phyloP scores from a whole-genome alignment of 2,797 vertebrate species.

The Lacerta bilineata region DNA sequence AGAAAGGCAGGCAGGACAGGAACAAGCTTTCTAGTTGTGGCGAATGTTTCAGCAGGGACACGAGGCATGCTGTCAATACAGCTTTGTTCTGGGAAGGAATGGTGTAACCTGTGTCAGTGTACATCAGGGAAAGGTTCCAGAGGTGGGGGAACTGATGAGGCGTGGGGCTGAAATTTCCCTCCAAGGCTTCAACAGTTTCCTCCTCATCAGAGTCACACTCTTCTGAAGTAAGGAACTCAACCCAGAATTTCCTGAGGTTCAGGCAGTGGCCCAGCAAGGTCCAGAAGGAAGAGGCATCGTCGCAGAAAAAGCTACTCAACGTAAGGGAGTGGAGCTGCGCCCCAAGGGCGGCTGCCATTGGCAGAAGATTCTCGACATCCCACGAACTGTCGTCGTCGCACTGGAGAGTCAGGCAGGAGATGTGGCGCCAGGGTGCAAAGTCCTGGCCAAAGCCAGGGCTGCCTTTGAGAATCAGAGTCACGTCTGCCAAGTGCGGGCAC shows the following conservation, averaged over 20 bases:
- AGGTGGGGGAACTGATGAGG: conserved; percentile 26
- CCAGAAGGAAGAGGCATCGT: conserved; percentile 67
- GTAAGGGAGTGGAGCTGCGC: conserved; percentile 78
- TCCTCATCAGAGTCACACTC: background rate
- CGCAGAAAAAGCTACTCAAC: conserved; percentile 82
- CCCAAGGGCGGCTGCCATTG: conserved; percentile 68
- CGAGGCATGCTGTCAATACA: conserved; percentile 74
- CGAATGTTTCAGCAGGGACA: conserved; percentile 76
- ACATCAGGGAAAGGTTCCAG: conserved; percentile 47
- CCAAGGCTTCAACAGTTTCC: accelerated
- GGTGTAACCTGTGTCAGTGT: accelerated
- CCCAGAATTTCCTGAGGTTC: conserved; percentile 75
- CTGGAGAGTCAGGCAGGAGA: conserved; percentile 78
- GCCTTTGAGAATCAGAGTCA: conserved; percentile 68
- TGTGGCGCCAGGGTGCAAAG: conserved; percentile 74
- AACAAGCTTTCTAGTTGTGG: conserved; percentile 77
- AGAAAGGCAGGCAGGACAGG: conserved; percentile 80
- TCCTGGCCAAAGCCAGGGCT: conserved; percentile 25
- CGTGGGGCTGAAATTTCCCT: conserved; percentile 29
- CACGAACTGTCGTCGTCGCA: conserved; percentile 46
- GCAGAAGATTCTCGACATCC: conserved; percentile 58
- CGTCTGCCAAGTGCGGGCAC: conserved; percentile 77
- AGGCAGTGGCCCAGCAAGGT: conserved; percentile 80
- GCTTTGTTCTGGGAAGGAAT: conserved; percentile 62
- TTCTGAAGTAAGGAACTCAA: conserved; percentile 71